These are phyloP conservation scores for Carapus acus DNA, from an alignment of 2,797 vertebrate genomes.

Conservation along the genomic window DNA sequence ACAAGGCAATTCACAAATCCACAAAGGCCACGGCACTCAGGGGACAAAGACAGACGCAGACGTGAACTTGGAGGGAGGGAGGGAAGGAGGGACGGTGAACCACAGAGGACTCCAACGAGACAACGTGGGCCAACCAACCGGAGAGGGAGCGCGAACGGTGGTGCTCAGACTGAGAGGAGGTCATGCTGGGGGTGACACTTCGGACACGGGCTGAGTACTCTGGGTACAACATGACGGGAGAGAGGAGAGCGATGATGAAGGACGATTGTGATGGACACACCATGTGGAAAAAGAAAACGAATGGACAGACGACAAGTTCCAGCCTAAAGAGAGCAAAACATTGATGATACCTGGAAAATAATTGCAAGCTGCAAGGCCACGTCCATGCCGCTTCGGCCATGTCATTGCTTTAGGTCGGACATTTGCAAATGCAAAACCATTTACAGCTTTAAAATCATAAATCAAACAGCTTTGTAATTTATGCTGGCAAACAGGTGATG, in stretches of 20 bases:
- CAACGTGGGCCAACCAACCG: slow-evolving; percentile 67
- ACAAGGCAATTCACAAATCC: slow-evolving; percentile 19
- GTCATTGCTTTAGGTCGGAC: too few relatives aligned
- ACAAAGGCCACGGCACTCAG: slow-evolving; percentile 38
- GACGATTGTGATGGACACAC: slow-evolving; percentile 30
- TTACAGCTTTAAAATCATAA: neutral
- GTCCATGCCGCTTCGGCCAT: too few relatives aligned
- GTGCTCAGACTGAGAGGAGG: slow-evolving; percentile 62
- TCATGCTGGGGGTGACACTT: slow-evolving; percentile 62
- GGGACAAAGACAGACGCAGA: slow-evolving; percentile 38
- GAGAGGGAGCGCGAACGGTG: slow-evolving; percentile 65
- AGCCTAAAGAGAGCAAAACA: slow-evolving; percentile 6
- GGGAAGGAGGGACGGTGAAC: slow-evolving; percentile 35
- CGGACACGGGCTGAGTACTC: slow-evolving; percentile 73
- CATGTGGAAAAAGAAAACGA: slow-evolving; percentile 33
- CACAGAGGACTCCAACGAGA: slow-evolving; percentile 25
- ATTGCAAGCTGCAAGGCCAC: neutral
- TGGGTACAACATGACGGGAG: slow-evolving; percentile 53
- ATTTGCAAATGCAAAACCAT: neutral
- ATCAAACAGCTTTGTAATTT: neutral
- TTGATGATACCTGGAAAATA: slow-evolving; percentile 4
- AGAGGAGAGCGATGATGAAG: slow-evolving; percentile 27
- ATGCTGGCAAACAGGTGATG: neutral
- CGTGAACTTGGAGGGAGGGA: slow-evolving; percentile 23
- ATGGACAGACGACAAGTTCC: slow-evolving; percentile 18